Conservation (phyloP, 1,140 invertebrate genomes). For the Spodoptera litura region DNA sequence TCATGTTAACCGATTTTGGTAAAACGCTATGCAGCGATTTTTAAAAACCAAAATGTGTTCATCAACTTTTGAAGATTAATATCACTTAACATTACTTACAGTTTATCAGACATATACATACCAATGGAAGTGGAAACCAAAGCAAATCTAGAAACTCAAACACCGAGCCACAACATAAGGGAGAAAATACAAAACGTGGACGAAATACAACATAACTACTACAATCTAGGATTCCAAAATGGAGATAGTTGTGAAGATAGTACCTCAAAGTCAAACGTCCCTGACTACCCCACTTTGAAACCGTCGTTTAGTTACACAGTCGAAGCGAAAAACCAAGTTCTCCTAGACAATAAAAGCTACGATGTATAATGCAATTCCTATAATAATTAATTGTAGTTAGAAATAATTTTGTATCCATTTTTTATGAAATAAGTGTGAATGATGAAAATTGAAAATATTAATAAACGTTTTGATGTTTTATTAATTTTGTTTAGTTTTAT, state of each 20-base stretch:
- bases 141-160: constrained; percentile 19
- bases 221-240: constrained; percentile 23
- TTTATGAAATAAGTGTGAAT: neutral
- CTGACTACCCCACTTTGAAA: constrained; percentile 51
- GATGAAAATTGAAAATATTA: neutral
- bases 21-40: too few relatives aligned
- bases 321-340: constrained; percentile 37
- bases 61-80: neutral
- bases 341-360: constrained; percentile 51
- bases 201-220: constrained; percentile 6
- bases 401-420: constrained; percentile 16
- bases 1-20: too few relatives aligned
- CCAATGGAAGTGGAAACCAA: constrained; percentile 28
- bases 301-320: constrained; percentile 55
- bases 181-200: neutral
- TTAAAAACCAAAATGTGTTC: too few relatives aligned
- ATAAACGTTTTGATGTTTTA: too few relatives aligned
- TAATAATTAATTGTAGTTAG: neutral
- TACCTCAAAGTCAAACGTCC: neutral
- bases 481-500: too few relatives aligned
- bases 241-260: neutral
- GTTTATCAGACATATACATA: constrained; percentile 37
- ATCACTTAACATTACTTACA: neutral
- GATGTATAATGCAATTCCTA: constrained; percentile 20
- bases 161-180: neutral